Percentiles rank a stretch among this genome's conserved stretches.
phyloP scores from a whole-genome alignment of 2,113 vertebrate genomes.

The Hippocampus mohnikei region DNA sequence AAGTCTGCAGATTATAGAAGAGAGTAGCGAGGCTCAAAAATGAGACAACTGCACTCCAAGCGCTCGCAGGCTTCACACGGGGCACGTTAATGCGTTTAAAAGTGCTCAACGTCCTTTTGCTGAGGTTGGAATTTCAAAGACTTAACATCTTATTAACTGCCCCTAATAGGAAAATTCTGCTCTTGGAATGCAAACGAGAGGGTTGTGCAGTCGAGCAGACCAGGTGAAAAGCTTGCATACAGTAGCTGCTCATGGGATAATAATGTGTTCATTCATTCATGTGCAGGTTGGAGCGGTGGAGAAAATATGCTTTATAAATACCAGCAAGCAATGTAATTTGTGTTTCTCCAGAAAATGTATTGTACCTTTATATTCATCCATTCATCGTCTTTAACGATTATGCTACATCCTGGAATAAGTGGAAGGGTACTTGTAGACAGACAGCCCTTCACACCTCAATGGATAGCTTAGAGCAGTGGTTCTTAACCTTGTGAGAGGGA shows the following conservation, averaged over 20 bases:
- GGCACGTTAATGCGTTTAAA: slow-evolving; percentile 41
- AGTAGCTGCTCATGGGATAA: slow-evolving; percentile 40
- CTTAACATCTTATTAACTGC: slow-evolving; percentile 68
- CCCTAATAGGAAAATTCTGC: slow-evolving; percentile 58
- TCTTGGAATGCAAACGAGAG: slow-evolving; percentile 62
- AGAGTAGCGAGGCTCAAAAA: slow-evolving; percentile 32
- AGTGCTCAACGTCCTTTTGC: slow-evolving; percentile 49
- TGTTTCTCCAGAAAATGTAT: background rate
- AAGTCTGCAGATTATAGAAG: slow-evolving; percentile 51
- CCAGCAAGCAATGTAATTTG: too few relatives aligned
- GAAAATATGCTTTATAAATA: too few relatives aligned
- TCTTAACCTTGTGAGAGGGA: too few relatives aligned
- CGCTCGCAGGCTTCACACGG: slow-evolving; percentile 27
- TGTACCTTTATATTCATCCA: background rate
- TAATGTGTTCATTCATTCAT: slow-evolving; percentile 52
- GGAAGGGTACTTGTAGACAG: too few relatives aligned
- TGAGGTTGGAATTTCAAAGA: slow-evolving; percentile 57
- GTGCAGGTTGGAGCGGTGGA: slow-evolving; percentile 10
- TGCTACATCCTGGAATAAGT: too few relatives aligned
- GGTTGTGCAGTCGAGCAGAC: slow-evolving; percentile 37
- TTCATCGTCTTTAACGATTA: background rate
- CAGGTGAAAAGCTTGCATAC: slow-evolving; percentile 43
- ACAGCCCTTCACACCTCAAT: too few relatives aligned
- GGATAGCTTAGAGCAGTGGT: too few relatives aligned
- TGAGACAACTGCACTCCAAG: slow-evolving; percentile 14